These are phyloP conservation scores for Takifugu rubripes DNA, from an alignment of 2,797 vertebrate genomes.

Conservation along the genomic window DNA sequence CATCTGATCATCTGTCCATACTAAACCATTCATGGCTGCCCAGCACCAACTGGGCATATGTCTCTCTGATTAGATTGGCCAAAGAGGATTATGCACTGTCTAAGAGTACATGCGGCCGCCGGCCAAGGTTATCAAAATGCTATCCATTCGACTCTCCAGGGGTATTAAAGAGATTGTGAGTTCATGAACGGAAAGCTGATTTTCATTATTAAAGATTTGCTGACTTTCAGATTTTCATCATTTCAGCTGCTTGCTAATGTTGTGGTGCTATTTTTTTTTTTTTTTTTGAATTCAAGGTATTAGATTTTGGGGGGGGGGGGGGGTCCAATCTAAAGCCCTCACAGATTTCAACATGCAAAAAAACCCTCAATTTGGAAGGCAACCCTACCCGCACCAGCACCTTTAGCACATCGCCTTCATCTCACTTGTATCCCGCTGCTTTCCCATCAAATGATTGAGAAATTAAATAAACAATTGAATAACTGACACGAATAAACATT, in stretches of 20 bases:
- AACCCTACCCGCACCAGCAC: too few relatives aligned
- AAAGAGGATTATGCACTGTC: conserved; percentile 63
- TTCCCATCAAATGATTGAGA: too few relatives aligned
- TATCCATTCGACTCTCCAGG: conserved; percentile 29
- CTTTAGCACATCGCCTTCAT: too few relatives aligned
- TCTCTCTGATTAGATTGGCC: conserved; percentile 62
- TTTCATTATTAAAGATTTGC: conserved; percentile 35
- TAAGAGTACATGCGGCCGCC: conserved; percentile 41
- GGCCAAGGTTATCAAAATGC: conserved; percentile 43
- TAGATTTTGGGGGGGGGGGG: too few relatives aligned
- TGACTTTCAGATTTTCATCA: background rate
- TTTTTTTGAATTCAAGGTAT: too few relatives aligned
- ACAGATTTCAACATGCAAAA: too few relatives aligned
- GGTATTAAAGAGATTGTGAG: conserved; percentile 23
- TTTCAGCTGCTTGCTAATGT: background rate
- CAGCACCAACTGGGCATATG: conserved; percentile 49
- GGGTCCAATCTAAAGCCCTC: too few relatives aligned
- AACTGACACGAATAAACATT: too few relatives aligned
- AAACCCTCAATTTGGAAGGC: background rate
- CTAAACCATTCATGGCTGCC: conserved; percentile 58
- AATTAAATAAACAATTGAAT: too few relatives aligned
- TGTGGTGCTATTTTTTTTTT: background rate
- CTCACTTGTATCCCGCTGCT: too few relatives aligned
- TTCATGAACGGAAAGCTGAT: conserved; percentile 28
- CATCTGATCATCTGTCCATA: conserved; percentile 57